A percentile compares a stretch with the other conserved stretches of the same genome.
Conservation (phyloP, 2,113 vertebrate species). For the Condylura cristata region DNA sequence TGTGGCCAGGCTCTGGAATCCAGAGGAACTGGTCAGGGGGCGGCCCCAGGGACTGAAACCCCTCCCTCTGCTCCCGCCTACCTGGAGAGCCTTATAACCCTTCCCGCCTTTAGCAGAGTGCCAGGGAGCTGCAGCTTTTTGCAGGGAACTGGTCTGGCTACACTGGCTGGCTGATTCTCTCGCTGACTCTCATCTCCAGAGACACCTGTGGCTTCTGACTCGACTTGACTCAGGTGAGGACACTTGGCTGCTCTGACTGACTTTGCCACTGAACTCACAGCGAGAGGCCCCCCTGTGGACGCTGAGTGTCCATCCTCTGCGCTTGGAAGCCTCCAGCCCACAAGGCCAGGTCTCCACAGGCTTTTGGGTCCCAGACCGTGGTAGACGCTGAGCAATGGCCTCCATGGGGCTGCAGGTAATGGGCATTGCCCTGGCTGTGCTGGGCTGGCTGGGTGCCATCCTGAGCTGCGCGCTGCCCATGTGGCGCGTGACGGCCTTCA, state of each 20-base stretch:
- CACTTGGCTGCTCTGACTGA: not conserved
- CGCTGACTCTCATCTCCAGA: not conserved
- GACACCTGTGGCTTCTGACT: not conserved
- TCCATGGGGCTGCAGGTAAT: conserved; percentile 93
- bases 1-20: conserved; percentile 84
- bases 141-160: not conserved
- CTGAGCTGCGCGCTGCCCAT: conserved; percentile 91
- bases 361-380: not conserved
- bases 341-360: not conserved
- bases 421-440: conserved; percentile 90
- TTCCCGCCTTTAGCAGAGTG: not conserved
- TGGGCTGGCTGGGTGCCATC: conserved; percentile 92
- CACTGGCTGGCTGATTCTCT: not conserved
- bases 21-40: conserved; percentile 86
- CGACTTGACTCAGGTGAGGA: not conserved
- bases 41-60: conserved; percentile 65
- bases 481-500: conserved; percentile 93
- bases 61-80: conserved; percentile 79
- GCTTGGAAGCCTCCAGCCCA: not conserved
- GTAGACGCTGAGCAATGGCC: conserved; percentile 85
- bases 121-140: fast-evolving
- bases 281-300: not conserved
- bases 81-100: conserved; percentile 79
- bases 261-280: not conserved
- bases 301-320: not conserved